These are phyloP conservation scores for Leguminivora glycinivorella DNA, from an alignment of 1,140 invertebrate species.

Conservation along the genomic window DNA sequence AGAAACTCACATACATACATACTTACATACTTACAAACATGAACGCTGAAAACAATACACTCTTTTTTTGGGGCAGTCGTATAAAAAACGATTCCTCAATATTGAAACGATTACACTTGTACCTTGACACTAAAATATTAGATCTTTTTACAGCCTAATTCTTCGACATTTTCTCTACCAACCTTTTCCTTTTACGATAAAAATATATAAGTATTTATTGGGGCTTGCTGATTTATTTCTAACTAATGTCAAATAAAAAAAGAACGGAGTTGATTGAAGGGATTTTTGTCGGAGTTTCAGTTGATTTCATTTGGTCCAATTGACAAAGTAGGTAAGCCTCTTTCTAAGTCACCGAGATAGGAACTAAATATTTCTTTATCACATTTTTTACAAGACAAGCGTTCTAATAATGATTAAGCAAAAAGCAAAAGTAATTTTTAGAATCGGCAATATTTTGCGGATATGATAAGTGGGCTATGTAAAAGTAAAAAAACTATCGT, in stretches of 20 bases:
- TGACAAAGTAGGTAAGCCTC: background rate
- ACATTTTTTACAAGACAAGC: background rate
- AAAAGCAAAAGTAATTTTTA: background rate
- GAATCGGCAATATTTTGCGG: too few relatives aligned
- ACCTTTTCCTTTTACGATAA: too few relatives aligned
- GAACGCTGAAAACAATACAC: too few relatives aligned
- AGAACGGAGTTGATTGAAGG: background rate
- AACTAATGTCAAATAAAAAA: background rate
- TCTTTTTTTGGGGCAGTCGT: too few relatives aligned
- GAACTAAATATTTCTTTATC: constrained; percentile 5
- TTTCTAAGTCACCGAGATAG: background rate
- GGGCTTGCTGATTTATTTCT: too few relatives aligned
- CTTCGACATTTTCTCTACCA: background rate
- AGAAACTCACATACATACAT: too few relatives aligned
- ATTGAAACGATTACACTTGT: too few relatives aligned
- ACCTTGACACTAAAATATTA: background rate
- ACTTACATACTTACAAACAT: too few relatives aligned
- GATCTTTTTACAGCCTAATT: background rate
- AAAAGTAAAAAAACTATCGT: too few relatives aligned
- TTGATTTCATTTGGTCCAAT: constrained; percentile 9
- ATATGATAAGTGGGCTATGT: too few relatives aligned
- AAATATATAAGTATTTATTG: too few relatives aligned
- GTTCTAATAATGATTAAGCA: background rate
- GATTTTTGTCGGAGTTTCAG: background rate
- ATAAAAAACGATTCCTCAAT: too few relatives aligned